Conservation (phyloP, 2,797 vertebrate genomes). For the Crypturellus tataupa region DNA sequence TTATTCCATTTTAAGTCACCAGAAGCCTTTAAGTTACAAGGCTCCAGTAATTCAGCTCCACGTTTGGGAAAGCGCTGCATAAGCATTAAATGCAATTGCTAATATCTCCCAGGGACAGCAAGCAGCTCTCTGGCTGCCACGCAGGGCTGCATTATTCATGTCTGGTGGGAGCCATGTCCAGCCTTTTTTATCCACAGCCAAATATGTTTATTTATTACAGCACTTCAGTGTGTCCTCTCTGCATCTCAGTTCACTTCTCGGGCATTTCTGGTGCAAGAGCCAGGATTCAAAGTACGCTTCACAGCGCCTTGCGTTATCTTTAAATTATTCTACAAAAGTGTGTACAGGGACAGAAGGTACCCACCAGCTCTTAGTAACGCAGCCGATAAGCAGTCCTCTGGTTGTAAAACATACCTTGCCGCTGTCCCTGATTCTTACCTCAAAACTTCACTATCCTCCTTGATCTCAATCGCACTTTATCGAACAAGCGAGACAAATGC, state of each 20-base stretch:
- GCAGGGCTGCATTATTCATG: slow-evolving; percentile 9
- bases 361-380: background rate
- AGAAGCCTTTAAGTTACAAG: slow-evolving; percentile 4
- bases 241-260: background rate
- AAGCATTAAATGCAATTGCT: slow-evolving; percentile 37
- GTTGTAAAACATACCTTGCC: slow-evolving; percentile 33
- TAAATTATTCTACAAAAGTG: slow-evolving; percentile 16
- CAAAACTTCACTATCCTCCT: background rate
- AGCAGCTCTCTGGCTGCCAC: slow-evolving; percentile 3
- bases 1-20: slow-evolving; percentile 16
- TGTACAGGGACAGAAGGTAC: background rate
- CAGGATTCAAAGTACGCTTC: slow-evolving; percentile 41
- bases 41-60: slow-evolving; percentile 32
- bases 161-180: slow-evolving; percentile 7
- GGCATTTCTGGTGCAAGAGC: background rate
- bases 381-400: slow-evolving; percentile 24
- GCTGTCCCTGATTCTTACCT: slow-evolving; percentile 20
- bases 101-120: background rate
- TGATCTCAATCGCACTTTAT: background rate
- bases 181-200: background rate
- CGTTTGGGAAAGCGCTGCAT: background rate
- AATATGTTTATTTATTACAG: slow-evolving; percentile 51
- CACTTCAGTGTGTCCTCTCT: background rate
- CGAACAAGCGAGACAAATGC: slow-evolving; percentile 8
- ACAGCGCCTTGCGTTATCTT: slow-evolving; percentile 4